phyloP scores from a whole-genome alignment of 2,797 vertebrate species.

The Lacerta bilineata region DNA sequence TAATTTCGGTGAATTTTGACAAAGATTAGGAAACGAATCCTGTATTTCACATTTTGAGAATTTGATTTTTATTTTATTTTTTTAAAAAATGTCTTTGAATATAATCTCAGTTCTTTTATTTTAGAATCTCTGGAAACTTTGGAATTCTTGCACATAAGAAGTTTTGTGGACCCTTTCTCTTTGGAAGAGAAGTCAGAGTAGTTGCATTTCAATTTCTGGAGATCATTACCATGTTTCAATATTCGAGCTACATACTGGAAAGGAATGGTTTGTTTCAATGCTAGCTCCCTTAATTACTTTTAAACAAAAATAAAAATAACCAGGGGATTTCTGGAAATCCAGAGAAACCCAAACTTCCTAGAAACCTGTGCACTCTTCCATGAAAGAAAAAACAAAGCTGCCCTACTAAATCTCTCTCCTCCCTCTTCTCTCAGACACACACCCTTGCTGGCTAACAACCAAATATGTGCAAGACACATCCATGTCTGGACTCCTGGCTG shows the following conservation, averaged over 20 bases:
- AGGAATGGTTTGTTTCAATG: neutral
- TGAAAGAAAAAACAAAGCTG: slow-evolving; percentile 1
- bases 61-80: too few relatives aligned
- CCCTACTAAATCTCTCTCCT: neutral
- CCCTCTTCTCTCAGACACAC: neutral
- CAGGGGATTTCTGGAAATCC: neutral
- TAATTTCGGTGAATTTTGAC: neutral
- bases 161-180: neutral
- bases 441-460: slow-evolving; percentile 55
- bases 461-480: slow-evolving; percentile 36
- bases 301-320: neutral
- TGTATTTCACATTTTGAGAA: neutral
- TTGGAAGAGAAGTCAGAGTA: neutral
- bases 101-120: neutral
- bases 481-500: slow-evolving; percentile 68
- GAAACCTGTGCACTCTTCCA: neutral
- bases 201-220: neutral
- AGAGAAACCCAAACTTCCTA: neutral
- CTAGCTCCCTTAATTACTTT: neutral
- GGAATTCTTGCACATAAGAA: neutral
- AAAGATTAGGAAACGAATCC: neutral
- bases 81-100: neutral
- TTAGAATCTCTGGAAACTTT: neutral
- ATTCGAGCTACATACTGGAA: neutral
- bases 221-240: neutral